A percentile compares a stretch with the other conserved stretches of the same genome.
These are phyloP conservation scores for Drosophila anomelani DNA, from an alignment of 2,888 invertebrate species.

Conservation along the genomic window DNA sequence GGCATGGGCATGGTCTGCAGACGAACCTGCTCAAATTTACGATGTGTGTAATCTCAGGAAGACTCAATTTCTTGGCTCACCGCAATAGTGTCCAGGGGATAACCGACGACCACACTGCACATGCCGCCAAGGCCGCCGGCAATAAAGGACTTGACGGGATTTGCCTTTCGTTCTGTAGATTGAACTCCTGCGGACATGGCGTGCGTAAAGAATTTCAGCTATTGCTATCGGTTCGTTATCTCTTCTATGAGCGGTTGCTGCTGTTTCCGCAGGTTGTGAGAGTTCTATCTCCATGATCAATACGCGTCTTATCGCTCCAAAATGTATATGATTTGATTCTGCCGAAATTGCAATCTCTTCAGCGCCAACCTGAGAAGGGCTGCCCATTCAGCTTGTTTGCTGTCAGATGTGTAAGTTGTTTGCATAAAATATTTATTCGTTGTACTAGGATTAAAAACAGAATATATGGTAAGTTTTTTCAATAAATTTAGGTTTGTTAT, in stretches of 20 bases:
- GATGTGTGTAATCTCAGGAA: neutral
- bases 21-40: constrained; percentile 89
- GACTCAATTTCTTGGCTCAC: no score
- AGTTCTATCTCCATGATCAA: constrained; percentile 52
- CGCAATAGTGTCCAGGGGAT: no score
- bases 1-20: constrained; percentile 97
- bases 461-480: neutral
- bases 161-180: no score
- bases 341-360: constrained; percentile 20
- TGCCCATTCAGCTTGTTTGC: neutral
- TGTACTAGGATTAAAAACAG: neutral
- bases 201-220: neutral
- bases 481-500: neutral
- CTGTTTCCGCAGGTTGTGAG: constrained; percentile 23
- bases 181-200: no score
- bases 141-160: no score
- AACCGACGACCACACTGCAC: no score
- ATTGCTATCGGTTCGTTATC: constrained; percentile 52
- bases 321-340: constrained; percentile 24
- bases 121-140: no score
- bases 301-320: constrained; percentile 21
- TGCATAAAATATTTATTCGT: neutral
- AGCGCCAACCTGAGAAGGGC: neutral
- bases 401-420: neutral
- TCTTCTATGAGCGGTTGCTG: constrained; percentile 35